Percentiles rank a stretch among this genome's conserved stretches.
These are phyloP conservation scores for Uloborus diversus DNA, from an alignment of 1,140 invertebrate genomes.

Conservation along the genomic window DNA sequence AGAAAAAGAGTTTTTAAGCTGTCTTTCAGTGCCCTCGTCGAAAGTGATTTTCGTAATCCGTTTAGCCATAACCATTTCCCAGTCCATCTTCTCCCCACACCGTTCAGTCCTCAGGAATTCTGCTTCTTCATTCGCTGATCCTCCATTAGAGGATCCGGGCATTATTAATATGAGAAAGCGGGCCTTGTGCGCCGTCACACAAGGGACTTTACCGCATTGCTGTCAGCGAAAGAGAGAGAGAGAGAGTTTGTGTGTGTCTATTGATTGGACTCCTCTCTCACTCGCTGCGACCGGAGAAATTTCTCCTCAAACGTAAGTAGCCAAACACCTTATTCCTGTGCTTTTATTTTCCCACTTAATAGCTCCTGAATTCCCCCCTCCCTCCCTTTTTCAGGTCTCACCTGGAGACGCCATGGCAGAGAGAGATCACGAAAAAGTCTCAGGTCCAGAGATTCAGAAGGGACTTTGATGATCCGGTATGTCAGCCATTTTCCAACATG, in stretches of 20 bases:
- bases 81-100: too few relatives aligned
- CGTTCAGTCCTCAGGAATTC: too few relatives aligned
- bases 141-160: slow-evolving; percentile 32
- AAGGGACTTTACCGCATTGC: slow-evolving; percentile 41
- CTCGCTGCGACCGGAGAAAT: neutral
- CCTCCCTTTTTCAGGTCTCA: too few relatives aligned
- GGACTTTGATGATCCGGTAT: neutral
- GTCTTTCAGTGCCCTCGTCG: too few relatives aligned
- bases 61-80: too few relatives aligned
- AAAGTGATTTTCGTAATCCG: too few relatives aligned
- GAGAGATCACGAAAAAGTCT: neutral
- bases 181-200: slow-evolving; percentile 17
- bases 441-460: neutral
- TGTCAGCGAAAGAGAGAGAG: slow-evolving; percentile 30
- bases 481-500: slow-evolving; percentile 37
- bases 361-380: neutral
- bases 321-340: neutral
- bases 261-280: slow-evolving; percentile 34
- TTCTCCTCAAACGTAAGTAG: neutral
- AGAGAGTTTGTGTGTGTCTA: too few relatives aligned
- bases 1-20: too few relatives aligned
- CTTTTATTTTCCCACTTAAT: neutral
- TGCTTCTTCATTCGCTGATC: neutral
- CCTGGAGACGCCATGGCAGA: neutral
- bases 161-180: slow-evolving; percentile 35